phyloP scores from a whole-genome alignment of 2,888 invertebrate genomes.

The Plagodis dolabraria region DNA sequence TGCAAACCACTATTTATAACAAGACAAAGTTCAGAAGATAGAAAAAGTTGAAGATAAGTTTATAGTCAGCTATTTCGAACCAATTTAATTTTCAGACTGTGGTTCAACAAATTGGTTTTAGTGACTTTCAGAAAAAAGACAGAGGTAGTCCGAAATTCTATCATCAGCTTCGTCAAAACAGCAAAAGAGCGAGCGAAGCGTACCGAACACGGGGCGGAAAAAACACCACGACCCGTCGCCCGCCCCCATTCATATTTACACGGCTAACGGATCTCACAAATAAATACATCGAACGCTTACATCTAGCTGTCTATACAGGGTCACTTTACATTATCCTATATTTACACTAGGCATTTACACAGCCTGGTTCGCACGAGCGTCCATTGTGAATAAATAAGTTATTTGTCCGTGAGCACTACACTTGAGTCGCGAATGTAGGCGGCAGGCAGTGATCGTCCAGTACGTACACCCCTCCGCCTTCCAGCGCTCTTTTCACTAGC shows the following conservation, averaged over 20 bases:
- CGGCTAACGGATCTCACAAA: constrained; percentile 72
- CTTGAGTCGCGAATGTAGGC: constrained; percentile 91
- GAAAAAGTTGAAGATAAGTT: neutral
- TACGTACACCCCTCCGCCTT: constrained; percentile 88
- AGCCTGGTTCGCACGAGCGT: constrained; percentile 81
- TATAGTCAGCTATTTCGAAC: neutral
- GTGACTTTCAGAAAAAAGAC: neutral
- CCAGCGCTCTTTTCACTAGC: constrained; percentile 88
- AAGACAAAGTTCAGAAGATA: neutral
- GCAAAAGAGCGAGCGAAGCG: constrained; percentile 20
- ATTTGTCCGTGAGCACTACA: constrained; percentile 84
- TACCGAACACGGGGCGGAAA: constrained; percentile 25
- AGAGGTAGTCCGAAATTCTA: constrained; percentile 14
- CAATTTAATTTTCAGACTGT: neutral
- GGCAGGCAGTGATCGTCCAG: constrained; percentile 91
- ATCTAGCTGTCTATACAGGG: constrained; percentile 82
- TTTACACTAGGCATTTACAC: constrained; percentile 73
- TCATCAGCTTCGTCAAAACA: constrained; percentile 8
- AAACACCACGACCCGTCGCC: constrained; percentile 62
- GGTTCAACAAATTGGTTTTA: neutral
- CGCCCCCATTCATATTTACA: constrained; percentile 69
- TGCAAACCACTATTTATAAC: neutral
- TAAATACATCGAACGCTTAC: constrained; percentile 82
- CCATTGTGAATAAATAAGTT: constrained; percentile 77
- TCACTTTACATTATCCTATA: constrained; percentile 83